These are phyloP conservation scores for Albula glossodonta DNA, from an alignment of 2,113 vertebrate genomes.

Conservation along the genomic window DNA sequence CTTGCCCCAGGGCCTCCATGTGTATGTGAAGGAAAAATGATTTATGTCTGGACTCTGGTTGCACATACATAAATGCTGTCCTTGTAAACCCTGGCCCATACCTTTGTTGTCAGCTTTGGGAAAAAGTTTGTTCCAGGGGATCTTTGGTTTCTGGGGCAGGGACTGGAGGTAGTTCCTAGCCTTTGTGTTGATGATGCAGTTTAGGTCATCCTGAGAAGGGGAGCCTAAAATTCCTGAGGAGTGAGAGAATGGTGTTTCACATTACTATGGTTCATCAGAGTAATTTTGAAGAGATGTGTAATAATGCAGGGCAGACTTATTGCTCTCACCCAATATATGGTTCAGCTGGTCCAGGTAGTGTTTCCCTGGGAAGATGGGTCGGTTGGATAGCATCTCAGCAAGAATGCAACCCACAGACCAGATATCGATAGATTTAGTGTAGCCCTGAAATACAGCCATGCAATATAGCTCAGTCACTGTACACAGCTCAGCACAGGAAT, in stretches of 20 bases:
- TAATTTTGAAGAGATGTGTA: background rate
- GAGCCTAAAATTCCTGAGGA: slow-evolving; percentile 73
- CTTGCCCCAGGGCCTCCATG: background rate
- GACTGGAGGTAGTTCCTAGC: slow-evolving; percentile 86
- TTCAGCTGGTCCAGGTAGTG: slow-evolving; percentile 91
- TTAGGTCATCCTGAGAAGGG: slow-evolving; percentile 82
- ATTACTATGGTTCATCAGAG: background rate
- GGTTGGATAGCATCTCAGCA: slow-evolving; percentile 88
- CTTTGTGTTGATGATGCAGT: slow-evolving; percentile 89
- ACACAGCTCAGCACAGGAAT: background rate
- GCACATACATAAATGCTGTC: background rate
- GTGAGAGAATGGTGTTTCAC: background rate
- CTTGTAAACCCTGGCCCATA: slow-evolving; percentile 39
- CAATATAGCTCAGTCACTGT: background rate
- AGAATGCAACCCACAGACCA: slow-evolving; percentile 91
- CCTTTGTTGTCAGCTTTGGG: slow-evolving; percentile 79
- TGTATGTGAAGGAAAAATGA: background rate
- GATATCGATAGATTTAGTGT: slow-evolving; percentile 88
- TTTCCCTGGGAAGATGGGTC: slow-evolving; percentile 87
- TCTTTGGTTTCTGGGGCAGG: slow-evolving; percentile 77
- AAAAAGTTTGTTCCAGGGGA: slow-evolving; percentile 81
- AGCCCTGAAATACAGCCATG: slow-evolving; percentile 68
- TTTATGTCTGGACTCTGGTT: background rate
- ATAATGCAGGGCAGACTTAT: background rate
- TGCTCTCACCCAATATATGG: slow-evolving; percentile 79